These are phyloP conservation scores for Parthenolecanium corni DNA, from an alignment of 2,888 invertebrate genomes.

Conservation along the genomic window DNA sequence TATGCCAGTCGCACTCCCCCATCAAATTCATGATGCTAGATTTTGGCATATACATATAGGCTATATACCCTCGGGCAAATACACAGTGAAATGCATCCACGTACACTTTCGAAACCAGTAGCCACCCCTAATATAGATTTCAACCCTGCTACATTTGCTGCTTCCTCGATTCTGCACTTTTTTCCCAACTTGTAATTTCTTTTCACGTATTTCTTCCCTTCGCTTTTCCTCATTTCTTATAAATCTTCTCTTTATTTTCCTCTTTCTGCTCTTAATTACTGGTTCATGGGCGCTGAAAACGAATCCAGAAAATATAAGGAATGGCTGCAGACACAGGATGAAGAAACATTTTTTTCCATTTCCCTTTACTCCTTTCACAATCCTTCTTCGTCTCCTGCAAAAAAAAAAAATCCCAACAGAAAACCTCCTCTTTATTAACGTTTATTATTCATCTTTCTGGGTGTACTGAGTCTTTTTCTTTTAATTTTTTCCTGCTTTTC, in stretches of 20 bases:
- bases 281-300: not conserved
- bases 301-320: not conserved
- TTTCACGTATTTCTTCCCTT: not conserved
- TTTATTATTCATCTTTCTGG: conserved; percentile 12
- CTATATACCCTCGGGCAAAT: too few species aligned
- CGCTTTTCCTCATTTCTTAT: not conserved
- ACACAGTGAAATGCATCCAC: too few species aligned
- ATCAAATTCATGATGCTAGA: too few species aligned
- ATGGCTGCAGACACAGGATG: not conserved
- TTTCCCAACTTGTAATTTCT: not conserved
- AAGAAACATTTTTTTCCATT: not conserved
- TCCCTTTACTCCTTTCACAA: not conserved
- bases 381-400: not conserved
- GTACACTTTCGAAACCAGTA: too few species aligned
- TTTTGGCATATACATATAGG: too few species aligned
- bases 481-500: not conserved
- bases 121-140: too few species aligned
- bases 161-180: too few species aligned
- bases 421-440: conserved; percentile 16
- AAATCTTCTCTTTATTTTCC: not conserved
- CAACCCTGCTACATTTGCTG: too few species aligned
- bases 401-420: not conserved
- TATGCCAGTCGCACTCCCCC: too few species aligned
- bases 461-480: not conserved
- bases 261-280: not conserved